Conservation (phyloP, 2,113 vertebrate species). For the Chaetodon auriga region DNA sequence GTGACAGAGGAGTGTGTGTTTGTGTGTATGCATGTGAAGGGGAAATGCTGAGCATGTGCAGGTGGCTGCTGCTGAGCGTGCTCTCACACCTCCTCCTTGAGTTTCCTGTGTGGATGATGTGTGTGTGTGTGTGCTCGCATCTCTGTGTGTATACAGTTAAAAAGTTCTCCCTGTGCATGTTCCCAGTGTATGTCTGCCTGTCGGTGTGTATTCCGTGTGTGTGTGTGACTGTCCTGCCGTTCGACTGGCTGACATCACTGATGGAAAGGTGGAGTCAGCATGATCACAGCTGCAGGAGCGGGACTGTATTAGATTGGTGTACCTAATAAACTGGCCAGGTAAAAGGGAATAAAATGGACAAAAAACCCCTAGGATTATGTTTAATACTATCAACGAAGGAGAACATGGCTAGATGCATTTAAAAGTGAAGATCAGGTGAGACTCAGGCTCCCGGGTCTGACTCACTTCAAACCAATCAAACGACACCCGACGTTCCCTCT, state of each 20-base stretch:
- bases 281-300: background rate
- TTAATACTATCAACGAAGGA: background rate
- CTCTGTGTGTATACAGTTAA: too few species aligned
- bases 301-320: background rate
- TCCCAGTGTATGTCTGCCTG: background rate
- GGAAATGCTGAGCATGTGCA: slow-evolving; percentile 8
- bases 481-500: background rate
- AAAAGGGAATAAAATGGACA: background rate
- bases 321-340: background rate
- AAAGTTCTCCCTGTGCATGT: too few species aligned
- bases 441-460: background rate
- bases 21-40: slow-evolving; percentile 18
- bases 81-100: slow-evolving; percentile 18
- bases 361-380: background rate
- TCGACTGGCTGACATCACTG: background rate
- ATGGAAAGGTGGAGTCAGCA: background rate
- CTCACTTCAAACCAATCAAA: background rate
- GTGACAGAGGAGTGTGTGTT: background rate
- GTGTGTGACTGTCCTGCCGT: background rate
- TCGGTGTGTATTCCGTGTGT: background rate
- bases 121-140: slow-evolving; percentile 21
- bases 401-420: background rate
- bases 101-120: background rate
- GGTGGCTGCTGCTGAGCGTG: slow-evolving; percentile 5
- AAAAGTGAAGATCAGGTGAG: background rate